Percentiles rank a stretch among this genome's conserved stretches.
phyloP scores from a whole-genome alignment of 2,113 vertebrate species.

The Cyprinus carpio region DNA sequence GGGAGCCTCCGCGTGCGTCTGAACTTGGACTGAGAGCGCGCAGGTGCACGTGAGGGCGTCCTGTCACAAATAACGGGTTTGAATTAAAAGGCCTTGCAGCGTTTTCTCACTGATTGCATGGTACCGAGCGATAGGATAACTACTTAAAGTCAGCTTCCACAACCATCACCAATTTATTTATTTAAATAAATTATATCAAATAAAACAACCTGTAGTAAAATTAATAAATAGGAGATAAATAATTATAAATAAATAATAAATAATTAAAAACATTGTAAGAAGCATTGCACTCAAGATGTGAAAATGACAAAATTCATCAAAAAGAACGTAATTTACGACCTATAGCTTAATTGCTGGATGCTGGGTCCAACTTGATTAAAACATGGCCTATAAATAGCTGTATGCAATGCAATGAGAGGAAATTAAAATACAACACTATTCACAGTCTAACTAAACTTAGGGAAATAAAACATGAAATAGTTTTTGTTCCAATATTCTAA shows the following conservation, averaged over 20 bases:
- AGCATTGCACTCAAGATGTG: neutral
- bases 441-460: neutral
- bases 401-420: neutral
- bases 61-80: slow-evolving; percentile 15
- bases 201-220: neutral
- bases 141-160: neutral
- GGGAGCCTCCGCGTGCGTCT: slow-evolving; percentile 12
- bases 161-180: neutral
- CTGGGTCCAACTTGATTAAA: neutral
- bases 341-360: neutral
- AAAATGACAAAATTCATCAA: neutral
- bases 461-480: neutral
- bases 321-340: neutral
- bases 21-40: slow-evolving; percentile 24
- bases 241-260: too few relatives aligned
- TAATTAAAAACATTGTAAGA: neutral
- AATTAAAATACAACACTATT: neutral
- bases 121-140: neutral
- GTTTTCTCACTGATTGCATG: neutral
- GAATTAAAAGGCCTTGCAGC: slow-evolving; percentile 1
- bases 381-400: neutral
- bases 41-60: slow-evolving; percentile 34
- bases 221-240: too few relatives aligned
- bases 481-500: neutral
- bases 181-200: neutral